These are phyloP conservation scores for Hylaeus volcanicus DNA, from an alignment of 1,140 invertebrate species.

Conservation along the genomic window DNA sequence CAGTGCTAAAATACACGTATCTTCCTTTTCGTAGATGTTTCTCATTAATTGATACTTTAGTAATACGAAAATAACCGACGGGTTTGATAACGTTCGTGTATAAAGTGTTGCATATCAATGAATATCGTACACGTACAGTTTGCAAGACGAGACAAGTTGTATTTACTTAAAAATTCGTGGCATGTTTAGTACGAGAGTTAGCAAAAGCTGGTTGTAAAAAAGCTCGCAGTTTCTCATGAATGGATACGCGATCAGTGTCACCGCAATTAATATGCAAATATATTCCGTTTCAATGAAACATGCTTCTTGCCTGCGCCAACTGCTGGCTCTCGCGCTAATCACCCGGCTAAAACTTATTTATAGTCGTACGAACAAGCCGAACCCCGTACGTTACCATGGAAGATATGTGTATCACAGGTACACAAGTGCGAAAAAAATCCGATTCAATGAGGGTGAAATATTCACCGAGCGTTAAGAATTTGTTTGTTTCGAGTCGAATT, in stretches of 20 bases:
- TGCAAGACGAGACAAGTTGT: too few species aligned
- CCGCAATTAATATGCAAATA: slow-evolving; percentile 3
- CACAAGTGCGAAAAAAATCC: neutral
- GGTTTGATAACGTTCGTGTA: too few species aligned
- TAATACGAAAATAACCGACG: too few species aligned
- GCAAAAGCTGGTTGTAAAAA: neutral
- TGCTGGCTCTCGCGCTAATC: neutral
- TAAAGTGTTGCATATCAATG: too few species aligned
- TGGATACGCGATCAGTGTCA: neutral
- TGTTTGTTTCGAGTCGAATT: too few species aligned
- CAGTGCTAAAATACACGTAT: too few species aligned
- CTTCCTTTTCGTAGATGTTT: too few species aligned
- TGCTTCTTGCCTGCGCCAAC: neutral
- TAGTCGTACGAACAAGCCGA: neutral
- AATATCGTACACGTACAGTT: too few species aligned
- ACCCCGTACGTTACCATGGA: neutral
- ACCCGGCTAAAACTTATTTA: slow-evolving; percentile 1
- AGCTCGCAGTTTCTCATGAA: neutral
- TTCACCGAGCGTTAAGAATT: neutral
- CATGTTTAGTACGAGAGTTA: neutral
- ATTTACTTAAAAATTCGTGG: neutral
- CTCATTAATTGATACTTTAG: too few species aligned
- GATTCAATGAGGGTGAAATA: neutral
- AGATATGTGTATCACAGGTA: too few species aligned
- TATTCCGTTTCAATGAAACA: neutral